Conservation (phyloP, 2,797 vertebrate genomes). For the Enteromius radiatus region DNA sequence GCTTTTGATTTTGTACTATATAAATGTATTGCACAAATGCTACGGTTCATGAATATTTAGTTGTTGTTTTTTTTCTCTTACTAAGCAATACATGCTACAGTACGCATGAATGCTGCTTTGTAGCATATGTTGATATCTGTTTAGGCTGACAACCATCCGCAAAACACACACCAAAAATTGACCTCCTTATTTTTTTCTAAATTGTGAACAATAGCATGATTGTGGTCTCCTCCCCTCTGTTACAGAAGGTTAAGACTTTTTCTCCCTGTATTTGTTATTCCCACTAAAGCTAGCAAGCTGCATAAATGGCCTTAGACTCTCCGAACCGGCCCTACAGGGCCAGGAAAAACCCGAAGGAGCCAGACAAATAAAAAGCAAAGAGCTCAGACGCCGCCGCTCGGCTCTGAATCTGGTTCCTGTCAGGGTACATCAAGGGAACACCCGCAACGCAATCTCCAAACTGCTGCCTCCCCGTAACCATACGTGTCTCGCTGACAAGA, state of each 20-base stretch:
- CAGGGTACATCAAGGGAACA: conserved; percentile 87
- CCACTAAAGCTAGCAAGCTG: conserved; percentile 79
- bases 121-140: background rate
- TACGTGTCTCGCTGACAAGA: conserved; percentile 66
- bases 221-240: conserved; percentile 73
- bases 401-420: conserved; percentile 85
- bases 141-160: conserved; percentile 64
- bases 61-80: conserved; percentile 1
- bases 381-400: conserved; percentile 73
- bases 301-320: conserved; percentile 75
- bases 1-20: background rate
- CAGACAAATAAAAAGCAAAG: conserved; percentile 82
- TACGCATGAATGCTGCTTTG: conserved; percentile 13
- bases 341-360: conserved; percentile 84
- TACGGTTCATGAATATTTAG: background rate
- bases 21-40: background rate
- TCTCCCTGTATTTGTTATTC: conserved; percentile 81
- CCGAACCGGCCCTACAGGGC: conserved; percentile 75
- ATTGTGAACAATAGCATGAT: conserved; percentile 77
- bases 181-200: conserved; percentile 71
- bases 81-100: background rate
- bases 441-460: conserved; percentile 85
- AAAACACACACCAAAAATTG: conserved; percentile 74
- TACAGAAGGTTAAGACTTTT: conserved; percentile 72
- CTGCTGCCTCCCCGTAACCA: conserved; percentile 70